Evolutionary conservation across 2,113 vertebrate species (phyloP).

Genomic region (Thalassarche chlororhynchos): DNA sequence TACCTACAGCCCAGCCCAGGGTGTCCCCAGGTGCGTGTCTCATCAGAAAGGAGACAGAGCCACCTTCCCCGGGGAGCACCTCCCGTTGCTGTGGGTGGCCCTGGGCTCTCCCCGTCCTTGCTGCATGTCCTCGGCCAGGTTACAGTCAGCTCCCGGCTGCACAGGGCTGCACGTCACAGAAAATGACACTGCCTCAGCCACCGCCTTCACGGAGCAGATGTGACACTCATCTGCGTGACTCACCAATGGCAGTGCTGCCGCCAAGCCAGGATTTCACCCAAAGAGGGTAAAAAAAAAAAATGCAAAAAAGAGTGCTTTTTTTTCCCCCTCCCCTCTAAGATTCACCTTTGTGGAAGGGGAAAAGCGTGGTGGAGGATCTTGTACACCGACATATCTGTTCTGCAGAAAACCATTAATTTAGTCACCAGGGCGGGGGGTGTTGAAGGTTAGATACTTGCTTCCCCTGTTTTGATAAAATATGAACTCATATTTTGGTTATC

Average conservation of each 20-base stretch:
- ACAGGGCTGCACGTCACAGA: not conserved
- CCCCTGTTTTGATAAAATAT: not conserved
- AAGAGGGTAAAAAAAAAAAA: not conserved
- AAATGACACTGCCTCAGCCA: not conserved
- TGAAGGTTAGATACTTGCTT: slow-evolving; percentile 8
- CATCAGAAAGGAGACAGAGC: not conserved
- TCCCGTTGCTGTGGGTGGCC: not conserved
- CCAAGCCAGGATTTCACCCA: not conserved
- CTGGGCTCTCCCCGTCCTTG: not conserved
- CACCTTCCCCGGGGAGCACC: not conserved
- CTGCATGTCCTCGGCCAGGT: fast-evolving
- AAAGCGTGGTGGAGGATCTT: slow-evolving; percentile 2
- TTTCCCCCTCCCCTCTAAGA: not conserved
- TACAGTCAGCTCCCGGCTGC: fast-evolving
- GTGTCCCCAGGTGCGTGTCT: not conserved
- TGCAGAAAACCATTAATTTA: slow-evolving; percentile 27
- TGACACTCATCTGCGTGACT: not conserved
- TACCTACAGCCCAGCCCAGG: not conserved
- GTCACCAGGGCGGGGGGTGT: not conserved
- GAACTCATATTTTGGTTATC: slow-evolving; percentile 11
- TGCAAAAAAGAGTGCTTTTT: not conserved
- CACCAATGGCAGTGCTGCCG: not conserved
- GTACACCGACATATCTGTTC: not conserved
- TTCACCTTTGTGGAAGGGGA: not conserved
- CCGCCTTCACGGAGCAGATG: not conserved